Percentiles rank a stretch among this genome's conserved stretches.
These are phyloP conservation scores for Prunella himalayana DNA, from an alignment of 2,113 vertebrate genomes.

Conservation along the genomic window DNA sequence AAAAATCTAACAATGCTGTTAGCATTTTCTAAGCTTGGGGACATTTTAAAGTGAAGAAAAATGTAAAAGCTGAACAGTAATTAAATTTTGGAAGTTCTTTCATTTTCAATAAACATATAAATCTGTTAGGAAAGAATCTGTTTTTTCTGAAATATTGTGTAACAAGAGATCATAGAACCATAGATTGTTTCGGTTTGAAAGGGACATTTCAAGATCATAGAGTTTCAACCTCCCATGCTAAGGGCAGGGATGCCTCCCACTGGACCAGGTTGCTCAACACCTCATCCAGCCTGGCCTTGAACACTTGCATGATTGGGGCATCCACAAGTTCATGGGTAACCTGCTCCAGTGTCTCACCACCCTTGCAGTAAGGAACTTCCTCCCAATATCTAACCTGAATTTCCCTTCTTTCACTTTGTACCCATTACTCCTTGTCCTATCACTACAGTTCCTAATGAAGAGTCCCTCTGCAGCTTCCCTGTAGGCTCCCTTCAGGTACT, in stretches of 20 bases:
- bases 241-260: not conserved
- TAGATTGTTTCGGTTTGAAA: not conserved
- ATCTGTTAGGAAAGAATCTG: not conserved
- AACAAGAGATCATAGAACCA: not conserved
- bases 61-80: not conserved
- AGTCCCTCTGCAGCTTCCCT: not conserved
- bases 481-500: not conserved
- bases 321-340: not conserved
- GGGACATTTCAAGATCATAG: not conserved
- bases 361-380: not conserved
- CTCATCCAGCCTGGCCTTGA: not conserved
- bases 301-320: not conserved
- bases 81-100: not conserved
- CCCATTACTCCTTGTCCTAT: not conserved
- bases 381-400: not conserved
- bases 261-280: not conserved
- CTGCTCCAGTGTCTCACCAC: not conserved
- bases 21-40: not conserved
- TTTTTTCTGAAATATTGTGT: not conserved
- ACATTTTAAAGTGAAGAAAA: conserved; percentile 1
- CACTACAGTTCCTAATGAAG: not conserved
- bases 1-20: not conserved
- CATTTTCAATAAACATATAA: not conserved
- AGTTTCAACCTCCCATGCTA: not conserved
- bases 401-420: not conserved